Base-by-base conservation (phyloP, 2,888 invertebrate genomes). In the Euzophera pinguis region DNA sequence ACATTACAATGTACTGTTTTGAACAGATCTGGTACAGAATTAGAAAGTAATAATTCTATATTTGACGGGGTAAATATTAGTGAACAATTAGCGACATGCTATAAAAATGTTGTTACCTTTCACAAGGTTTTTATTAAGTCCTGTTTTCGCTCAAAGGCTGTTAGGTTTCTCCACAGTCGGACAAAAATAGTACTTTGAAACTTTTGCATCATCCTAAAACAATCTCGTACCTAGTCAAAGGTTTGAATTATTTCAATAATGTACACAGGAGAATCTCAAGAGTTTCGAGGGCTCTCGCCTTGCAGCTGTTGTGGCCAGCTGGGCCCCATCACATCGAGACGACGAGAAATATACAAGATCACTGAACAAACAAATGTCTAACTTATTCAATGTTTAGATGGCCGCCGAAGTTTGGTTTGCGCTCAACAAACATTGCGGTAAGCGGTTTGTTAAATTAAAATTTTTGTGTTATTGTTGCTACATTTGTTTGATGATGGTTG, bases 301-400 rank as follows among this genome's bases (percentile, higher is more conserved):
- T 68, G 69, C 81, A 82, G 81, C 82, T 81, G 82, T 73, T 72
- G 61, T 67, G 69, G 68, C 69, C 83, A 81, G 84, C 81, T 81
- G 83, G 68, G 69, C 62, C 67, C 68, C 73, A 71, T 82, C 81
- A 78, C 68, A 72, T 66, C 52, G 64, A 71, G 67, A 78, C 72
- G 58, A 59, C 62, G 65, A 73, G 69, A 73, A 73, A 76, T 71
- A 64, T 55, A 71, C 74, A 78, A 73, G 70, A 75, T 75, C 73
- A 69, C 71, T 79, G 73, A 69, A 74, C 78, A 83, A 82, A 83
- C 82, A 80, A 77, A 76, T 74, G 71, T 73, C 71, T 64, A 68
- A 69, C 68, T 68, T 64, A 69, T 62, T 53, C 63, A 57, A 58
- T 71, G 73, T 73, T 75, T 73, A 58, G 67, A 64, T 69, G 64